Evolutionary conservation across 1,140 invertebrate genomes (phyloP).

Genomic region (Formica exsecta): DNA sequence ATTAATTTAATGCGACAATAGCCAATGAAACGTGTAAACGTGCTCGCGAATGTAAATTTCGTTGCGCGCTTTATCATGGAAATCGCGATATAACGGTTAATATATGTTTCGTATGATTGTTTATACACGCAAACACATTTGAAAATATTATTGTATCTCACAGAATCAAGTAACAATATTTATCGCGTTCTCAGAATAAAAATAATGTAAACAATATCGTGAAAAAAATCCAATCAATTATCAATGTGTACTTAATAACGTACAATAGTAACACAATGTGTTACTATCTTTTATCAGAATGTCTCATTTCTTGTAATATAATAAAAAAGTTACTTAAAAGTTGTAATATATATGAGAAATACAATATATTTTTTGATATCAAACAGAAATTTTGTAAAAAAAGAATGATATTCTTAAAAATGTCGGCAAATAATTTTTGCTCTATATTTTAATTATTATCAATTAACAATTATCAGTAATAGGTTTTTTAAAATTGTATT

Average conservation of each 20-base stretch:
- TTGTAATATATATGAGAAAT: neutral
- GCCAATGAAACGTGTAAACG: conserved; percentile 30
- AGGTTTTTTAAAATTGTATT: too few species aligned
- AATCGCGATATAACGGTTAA: neutral
- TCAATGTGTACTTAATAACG: neutral
- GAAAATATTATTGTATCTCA: conserved; percentile 3
- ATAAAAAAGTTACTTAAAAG: neutral
- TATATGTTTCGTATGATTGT: conserved; percentile 8
- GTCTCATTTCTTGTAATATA: neutral
- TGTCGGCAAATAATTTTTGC: neutral
- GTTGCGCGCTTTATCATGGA: conserved; percentile 2
- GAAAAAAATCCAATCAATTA: neutral
- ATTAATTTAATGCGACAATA: conserved; percentile 40
- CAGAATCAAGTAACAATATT: neutral
- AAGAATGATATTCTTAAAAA: neutral
- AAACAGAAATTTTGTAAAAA: neutral
- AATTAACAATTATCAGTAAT: too few species aligned
- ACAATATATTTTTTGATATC: neutral
- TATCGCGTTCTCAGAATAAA: neutral
- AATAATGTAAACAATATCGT: neutral
- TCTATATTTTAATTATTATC: neutral
- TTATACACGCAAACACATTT: neutral
- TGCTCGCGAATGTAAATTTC: conserved; percentile 38
- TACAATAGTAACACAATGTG: too few species aligned
- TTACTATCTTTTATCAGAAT: neutral